A percentile compares a stretch with the other conserved stretches of the same genome.
These are phyloP conservation scores for Polietes domitor DNA, from an alignment of 2,888 invertebrate genomes.

Conservation along the genomic window DNA sequence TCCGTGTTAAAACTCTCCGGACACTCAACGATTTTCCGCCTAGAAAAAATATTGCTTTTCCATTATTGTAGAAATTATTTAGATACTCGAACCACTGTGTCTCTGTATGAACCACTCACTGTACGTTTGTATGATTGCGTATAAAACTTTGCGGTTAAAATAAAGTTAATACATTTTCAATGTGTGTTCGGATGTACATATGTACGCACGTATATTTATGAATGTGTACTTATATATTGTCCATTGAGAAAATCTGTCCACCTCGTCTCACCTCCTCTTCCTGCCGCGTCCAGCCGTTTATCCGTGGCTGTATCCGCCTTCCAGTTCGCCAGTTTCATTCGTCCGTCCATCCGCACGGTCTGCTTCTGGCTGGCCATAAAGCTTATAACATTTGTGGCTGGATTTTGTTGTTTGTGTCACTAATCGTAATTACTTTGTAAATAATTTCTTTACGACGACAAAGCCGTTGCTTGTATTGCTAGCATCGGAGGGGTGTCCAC, in stretches of 20 bases:
- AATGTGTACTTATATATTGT: slow-evolving; percentile 40
- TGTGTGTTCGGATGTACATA: not conserved
- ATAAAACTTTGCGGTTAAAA: slow-evolving; percentile 16
- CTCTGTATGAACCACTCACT: not conserved
- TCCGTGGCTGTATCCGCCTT: slow-evolving; percentile 1
- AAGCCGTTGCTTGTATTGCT: not conserved
- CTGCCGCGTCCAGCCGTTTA: not conserved
- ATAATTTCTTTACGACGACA: slow-evolving; percentile 68
- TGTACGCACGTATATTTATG: slow-evolving; percentile 5
- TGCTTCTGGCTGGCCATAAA: slow-evolving; percentile 35
- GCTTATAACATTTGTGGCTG: slow-evolving; percentile 53
- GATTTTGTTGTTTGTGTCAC: slow-evolving; percentile 68
- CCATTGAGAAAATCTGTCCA: slow-evolving; percentile 35
- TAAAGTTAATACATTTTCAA: slow-evolving; percentile 54
- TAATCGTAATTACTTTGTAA: slow-evolving; percentile 74
- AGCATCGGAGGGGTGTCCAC: not conserved
- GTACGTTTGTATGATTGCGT: not conserved
- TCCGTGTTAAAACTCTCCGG: too few relatives aligned
- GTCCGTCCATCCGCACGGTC: not conserved
- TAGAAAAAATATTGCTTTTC: too few relatives aligned
- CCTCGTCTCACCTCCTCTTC: slow-evolving; percentile 3
- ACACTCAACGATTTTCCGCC: too few relatives aligned
- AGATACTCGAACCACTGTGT: not conserved
- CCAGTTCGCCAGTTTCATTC: not conserved
- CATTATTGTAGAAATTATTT: too few relatives aligned